Evolutionary conservation across 2,888 invertebrate species (phyloP).

Genomic region (Apamea crenata): DNA sequence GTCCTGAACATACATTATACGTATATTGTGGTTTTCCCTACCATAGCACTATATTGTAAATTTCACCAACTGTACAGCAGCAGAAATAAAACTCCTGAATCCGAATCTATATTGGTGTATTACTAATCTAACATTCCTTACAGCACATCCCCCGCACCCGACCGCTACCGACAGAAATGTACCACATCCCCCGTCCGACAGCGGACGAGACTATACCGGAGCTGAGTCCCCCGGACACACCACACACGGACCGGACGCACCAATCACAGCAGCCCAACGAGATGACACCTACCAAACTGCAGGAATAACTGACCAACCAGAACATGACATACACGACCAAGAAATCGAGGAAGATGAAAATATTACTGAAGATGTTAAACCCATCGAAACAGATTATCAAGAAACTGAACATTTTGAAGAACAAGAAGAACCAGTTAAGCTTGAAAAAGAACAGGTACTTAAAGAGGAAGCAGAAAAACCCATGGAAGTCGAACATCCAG

Average conservation of each 20-base stretch:
- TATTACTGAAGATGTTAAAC: conserved; percentile 50
- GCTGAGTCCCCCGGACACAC: conserved; percentile 85
- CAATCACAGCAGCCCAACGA: conserved; percentile 72
- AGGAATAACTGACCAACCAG: conserved; percentile 72
- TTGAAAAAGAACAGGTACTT: conserved; percentile 53
- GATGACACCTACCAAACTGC: conserved; percentile 72
- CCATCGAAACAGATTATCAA: conserved; percentile 49
- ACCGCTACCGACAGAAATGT: conserved; percentile 81
- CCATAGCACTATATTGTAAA: conserved; percentile 34
- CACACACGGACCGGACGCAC: conserved; percentile 74
- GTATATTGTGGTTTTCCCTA: not conserved
- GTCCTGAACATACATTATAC: not conserved
- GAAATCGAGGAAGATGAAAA: conserved; percentile 43
- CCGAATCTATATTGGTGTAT: not conserved
- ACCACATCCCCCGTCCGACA: conserved; percentile 78
- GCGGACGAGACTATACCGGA: conserved; percentile 86
- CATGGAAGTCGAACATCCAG: conserved; percentile 72
- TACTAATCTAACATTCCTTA: conserved; percentile 31
- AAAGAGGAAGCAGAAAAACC: conserved; percentile 65
- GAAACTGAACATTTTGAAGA: conserved; percentile 55
- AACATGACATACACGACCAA: conserved; percentile 38
- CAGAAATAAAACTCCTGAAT: not conserved
- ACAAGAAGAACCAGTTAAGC: conserved; percentile 59
- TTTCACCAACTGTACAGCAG: not conserved
- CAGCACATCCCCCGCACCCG: conserved; percentile 88